phyloP scores from a whole-genome alignment of 2,888 invertebrate species.

The Megalurothrips usitatus region DNA sequence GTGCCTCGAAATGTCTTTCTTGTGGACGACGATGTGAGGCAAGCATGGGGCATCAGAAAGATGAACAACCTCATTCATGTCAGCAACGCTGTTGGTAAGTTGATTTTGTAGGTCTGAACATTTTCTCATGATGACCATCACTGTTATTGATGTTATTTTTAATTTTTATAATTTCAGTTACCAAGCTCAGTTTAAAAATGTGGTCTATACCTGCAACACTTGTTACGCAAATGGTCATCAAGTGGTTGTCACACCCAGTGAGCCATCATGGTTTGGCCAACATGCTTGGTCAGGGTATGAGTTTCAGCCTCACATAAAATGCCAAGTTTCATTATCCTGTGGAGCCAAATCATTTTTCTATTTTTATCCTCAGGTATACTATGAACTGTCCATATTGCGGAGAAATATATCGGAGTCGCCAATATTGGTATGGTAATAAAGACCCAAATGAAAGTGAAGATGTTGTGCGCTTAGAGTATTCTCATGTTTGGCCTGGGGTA shows the following conservation, averaged over 20 bases:
- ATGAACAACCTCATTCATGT: slow-evolving; percentile 56
- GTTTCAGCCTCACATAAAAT: not conserved
- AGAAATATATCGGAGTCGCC: slow-evolving; percentile 65
- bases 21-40: slow-evolving; percentile 60
- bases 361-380: slow-evolving; percentile 49
- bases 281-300: slow-evolving; percentile 69
- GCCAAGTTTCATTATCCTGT: not conserved
- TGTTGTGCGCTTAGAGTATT: slow-evolving; percentile 61
- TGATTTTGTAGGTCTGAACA: not conserved
- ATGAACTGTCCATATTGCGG: slow-evolving; percentile 73
- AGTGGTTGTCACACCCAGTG: slow-evolving; percentile 55
- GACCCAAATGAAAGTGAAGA: slow-evolving; percentile 69
- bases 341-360: not conserved
- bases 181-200: slow-evolving; percentile 71
- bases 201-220: slow-evolving; percentile 59
- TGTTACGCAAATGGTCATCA: slow-evolving; percentile 59
- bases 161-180: slow-evolving; percentile 49
- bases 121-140: not conserved
- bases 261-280: slow-evolving; percentile 60
- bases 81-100: slow-evolving; percentile 46
- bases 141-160: slow-evolving; percentile 18
- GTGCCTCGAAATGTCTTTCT: slow-evolving; percentile 64
- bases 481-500: slow-evolving; percentile 65
- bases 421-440: slow-evolving; percentile 77
- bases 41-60: slow-evolving; percentile 63